These are phyloP conservation scores for Trachurus trachurus DNA, from an alignment of 2,797 vertebrate genomes.

Conservation along the genomic window DNA sequence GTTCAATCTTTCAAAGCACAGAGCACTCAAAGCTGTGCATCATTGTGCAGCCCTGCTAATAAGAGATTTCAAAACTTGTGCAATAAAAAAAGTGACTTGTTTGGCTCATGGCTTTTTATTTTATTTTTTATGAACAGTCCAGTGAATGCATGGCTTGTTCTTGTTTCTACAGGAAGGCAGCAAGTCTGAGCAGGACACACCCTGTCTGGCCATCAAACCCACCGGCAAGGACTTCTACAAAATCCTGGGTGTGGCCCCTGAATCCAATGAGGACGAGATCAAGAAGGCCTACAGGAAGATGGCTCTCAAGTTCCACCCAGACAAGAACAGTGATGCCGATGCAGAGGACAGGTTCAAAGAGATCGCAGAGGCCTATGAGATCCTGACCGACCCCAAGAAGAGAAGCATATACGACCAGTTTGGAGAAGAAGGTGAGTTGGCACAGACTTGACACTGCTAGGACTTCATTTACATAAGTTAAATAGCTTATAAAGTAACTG, in stretches of 20 bases:
- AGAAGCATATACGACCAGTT: slow-evolving; percentile 94
- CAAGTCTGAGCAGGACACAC: slow-evolving; percentile 81
- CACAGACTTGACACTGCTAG: neutral
- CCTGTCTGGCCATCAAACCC: slow-evolving; percentile 84
- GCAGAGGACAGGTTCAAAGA: slow-evolving; percentile 88
- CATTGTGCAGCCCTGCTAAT: neutral
- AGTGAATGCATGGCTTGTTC: slow-evolving; percentile 11
- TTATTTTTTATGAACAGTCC: too few relatives aligned
- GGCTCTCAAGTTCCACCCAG: slow-evolving; percentile 95
- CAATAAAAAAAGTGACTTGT: neutral
- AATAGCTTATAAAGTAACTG: slow-evolving; percentile 3
- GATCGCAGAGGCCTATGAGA: slow-evolving; percentile 93
- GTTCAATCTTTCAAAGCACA: neutral
- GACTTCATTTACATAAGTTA: slow-evolving; percentile 10
- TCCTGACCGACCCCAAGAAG: slow-evolving; percentile 94
- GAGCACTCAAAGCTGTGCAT: neutral
- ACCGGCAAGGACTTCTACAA: slow-evolving; percentile 96
- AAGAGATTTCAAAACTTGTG: neutral
- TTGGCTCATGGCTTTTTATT: neutral
- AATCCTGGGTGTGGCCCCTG: slow-evolving; percentile 90
- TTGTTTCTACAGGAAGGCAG: slow-evolving; percentile 77
- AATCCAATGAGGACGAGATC: slow-evolving; percentile 96
- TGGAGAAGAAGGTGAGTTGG: slow-evolving; percentile 91
- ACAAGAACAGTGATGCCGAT: slow-evolving; percentile 86
- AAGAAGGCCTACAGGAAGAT: slow-evolving; percentile 97